Percentiles rank a stretch among this genome's conserved stretches.
phyloP scores from a whole-genome alignment of 2,113 vertebrate species.

The Prunella himalayana region DNA sequence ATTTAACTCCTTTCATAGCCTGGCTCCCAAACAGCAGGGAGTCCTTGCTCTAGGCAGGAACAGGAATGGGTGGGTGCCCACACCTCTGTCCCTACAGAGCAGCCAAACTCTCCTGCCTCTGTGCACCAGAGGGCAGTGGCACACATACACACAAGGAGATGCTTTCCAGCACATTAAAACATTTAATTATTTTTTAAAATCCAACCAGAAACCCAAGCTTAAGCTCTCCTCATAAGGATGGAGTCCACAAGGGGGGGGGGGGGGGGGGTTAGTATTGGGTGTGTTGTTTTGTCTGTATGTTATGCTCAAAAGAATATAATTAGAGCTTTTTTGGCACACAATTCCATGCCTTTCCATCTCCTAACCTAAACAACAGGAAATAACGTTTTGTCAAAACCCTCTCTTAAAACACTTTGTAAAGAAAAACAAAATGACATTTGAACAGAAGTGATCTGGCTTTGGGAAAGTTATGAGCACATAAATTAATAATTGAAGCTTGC shows the following conservation, averaged over 20 bases:
- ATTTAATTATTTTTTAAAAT: neutral
- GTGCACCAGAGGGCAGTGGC: neutral
- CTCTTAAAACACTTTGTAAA: neutral
- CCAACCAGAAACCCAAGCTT: neutral
- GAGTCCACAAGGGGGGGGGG: neutral
- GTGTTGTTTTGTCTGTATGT: neutral
- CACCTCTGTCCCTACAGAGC: neutral
- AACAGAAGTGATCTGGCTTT: neutral
- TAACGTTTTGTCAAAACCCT: neutral
- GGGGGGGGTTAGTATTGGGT: too few relatives aligned
- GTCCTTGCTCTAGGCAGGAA: neutral
- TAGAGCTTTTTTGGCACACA: neutral
- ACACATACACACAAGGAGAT: neutral
- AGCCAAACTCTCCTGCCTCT: neutral
- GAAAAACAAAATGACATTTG: neutral
- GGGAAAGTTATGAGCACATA: neutral
- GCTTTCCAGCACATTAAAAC: neutral
- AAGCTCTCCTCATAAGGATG: neutral
- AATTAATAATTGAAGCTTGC: neutral
- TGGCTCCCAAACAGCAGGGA: neutral
- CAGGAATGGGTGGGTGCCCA: neutral
- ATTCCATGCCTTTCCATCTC: neutral
- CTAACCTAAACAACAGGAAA: neutral
- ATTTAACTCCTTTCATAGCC: neutral
- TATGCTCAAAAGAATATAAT: neutral